Conservation (phyloP, 2,797 vertebrate species). For the Channa striata region DNA sequence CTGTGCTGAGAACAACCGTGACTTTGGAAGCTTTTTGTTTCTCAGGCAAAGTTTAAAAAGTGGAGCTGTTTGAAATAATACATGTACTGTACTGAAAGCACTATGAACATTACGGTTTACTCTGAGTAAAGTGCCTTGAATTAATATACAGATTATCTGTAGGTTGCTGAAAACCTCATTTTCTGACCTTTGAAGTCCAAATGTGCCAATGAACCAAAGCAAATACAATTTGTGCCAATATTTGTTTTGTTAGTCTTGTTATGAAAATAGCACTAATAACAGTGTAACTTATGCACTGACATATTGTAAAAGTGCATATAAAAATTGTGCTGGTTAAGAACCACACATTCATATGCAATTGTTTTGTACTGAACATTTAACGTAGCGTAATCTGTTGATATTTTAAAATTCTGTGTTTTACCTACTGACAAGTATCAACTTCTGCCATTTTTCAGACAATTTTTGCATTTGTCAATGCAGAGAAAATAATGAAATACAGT, state of each 20-base stretch:
- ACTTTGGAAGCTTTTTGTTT: background rate
- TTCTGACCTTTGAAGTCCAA: background rate
- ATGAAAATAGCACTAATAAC: no score
- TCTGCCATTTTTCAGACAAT: no score
- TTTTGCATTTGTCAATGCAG: no score
- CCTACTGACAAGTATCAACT: no score
- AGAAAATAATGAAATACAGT: no score
- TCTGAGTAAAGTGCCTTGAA: background rate
- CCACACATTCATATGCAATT: no score
- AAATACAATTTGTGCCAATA: background rate
- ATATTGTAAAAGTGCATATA: background rate
- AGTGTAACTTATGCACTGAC: no score
- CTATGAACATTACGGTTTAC: background rate
- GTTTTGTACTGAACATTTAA: no score
- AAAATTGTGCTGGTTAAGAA: background rate
- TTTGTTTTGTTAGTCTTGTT: background rate
- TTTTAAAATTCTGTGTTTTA: no score
- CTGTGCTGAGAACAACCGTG: background rate
- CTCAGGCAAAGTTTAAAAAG: background rate
- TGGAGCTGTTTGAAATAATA: background rate
- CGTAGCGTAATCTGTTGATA: no score
- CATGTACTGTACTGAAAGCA: background rate
- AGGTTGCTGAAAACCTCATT: background rate
- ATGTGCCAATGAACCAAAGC: no score
- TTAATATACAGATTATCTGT: background rate